A percentile compares a stretch with the other conserved stretches of the same genome.
Evolutionary conservation across 1,140 invertebrate genomes (phyloP).

Genomic region (Apis florea): DNA sequence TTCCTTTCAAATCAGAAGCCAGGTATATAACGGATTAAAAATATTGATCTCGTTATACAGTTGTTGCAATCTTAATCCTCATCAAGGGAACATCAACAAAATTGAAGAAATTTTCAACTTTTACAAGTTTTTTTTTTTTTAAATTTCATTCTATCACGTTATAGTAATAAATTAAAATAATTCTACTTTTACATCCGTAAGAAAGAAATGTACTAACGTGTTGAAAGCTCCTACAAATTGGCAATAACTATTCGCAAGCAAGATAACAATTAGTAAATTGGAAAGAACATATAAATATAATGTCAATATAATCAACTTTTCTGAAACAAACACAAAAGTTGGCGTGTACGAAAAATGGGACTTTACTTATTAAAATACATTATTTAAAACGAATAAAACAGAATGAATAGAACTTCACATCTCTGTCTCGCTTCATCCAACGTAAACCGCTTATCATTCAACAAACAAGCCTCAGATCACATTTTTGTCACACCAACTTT

Average conservation of each 20-base stretch:
- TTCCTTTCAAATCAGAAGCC: not conserved
- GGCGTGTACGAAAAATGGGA: too few relatives aligned
- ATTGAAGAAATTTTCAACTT: not conserved
- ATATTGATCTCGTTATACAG: not conserved
- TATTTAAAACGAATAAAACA: too few relatives aligned
- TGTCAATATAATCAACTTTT: too few relatives aligned
- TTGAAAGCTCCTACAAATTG: conserved; percentile 26
- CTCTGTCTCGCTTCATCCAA: too few relatives aligned
- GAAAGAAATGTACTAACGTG: conserved; percentile 43
- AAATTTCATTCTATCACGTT: not conserved
- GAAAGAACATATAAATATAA: too few relatives aligned
- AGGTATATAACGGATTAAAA: not conserved
- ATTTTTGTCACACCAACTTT: too few relatives aligned
- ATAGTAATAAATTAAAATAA: not conserved
- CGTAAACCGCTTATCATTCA: too few relatives aligned
- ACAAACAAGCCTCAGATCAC: too few relatives aligned
- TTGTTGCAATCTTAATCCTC: too few relatives aligned
- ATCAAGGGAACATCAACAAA: not conserved
- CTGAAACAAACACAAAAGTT: too few relatives aligned
- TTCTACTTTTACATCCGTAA: not conserved
- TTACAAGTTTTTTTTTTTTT: not conserved
- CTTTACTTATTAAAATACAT: too few relatives aligned
- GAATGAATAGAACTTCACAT: too few relatives aligned
- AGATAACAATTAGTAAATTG: conserved; percentile 16
- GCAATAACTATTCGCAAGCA: conserved; percentile 38